These are phyloP conservation scores for Megalurothrips usitatus DNA, from an alignment of 2,888 invertebrate species.

Conservation along the genomic window DNA sequence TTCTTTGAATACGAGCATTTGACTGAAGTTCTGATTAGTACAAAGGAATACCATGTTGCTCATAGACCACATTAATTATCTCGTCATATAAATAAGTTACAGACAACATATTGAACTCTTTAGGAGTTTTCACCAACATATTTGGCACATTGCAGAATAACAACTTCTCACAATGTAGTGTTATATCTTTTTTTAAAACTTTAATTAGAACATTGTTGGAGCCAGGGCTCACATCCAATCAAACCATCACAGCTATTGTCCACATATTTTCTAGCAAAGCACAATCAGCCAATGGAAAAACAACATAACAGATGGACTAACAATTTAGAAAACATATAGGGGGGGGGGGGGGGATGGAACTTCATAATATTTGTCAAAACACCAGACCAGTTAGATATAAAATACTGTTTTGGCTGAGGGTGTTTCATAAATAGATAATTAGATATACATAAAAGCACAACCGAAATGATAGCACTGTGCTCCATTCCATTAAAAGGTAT, in stretches of 20 bases:
- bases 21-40: neutral
- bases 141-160: constrained; percentile 4
- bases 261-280: neutral
- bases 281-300: neutral
- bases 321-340: neutral
- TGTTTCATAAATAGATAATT: neutral
- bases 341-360: no score
- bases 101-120: neutral
- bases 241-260: constrained; percentile 19
- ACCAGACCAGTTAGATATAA: neutral
- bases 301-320: neutral
- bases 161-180: neutral
- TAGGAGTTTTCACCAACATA: neutral
- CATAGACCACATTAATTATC: neutral
- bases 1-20: neutral
- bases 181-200: neutral
- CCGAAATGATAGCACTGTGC: constrained; percentile 6
- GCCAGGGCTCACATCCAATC: neutral
- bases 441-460: neutral
- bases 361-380: neutral
- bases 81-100: no score
- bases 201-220: neutral
- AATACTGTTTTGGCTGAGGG: constrained; percentile 13
- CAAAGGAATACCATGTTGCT: neutral
- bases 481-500: neutral